These are phyloP conservation scores for Schlechtendalia chinensis DNA, from an alignment of 1,140 invertebrate species.

Conservation along the genomic window DNA sequence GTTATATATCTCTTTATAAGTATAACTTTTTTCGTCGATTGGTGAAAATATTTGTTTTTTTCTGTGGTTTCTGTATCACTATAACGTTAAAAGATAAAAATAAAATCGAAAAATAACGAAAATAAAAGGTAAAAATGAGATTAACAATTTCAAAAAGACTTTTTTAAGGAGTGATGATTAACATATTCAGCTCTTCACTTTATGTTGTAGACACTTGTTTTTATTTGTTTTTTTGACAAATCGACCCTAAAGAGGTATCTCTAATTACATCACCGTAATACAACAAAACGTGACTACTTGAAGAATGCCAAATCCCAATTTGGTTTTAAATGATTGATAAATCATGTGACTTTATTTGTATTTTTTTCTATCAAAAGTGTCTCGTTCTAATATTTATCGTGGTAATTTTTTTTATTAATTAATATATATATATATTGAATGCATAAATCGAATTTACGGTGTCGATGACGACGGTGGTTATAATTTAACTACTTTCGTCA, in stretches of 20 bases:
- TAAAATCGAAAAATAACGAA: not conserved
- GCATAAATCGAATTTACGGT: too few relatives aligned
- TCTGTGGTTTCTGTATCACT: not conserved
- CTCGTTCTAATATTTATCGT: too few relatives aligned
- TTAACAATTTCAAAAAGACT: not conserved
- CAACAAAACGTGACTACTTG: not conserved
- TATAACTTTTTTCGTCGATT: not conserved
- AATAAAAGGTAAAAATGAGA: not conserved
- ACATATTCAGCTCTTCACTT: not conserved
- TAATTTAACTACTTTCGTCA: not conserved
- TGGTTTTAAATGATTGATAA: conserved; percentile 4
- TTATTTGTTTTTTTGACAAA: conserved; percentile 10
- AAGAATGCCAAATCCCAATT: conserved; percentile 1
- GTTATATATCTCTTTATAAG: too few relatives aligned
- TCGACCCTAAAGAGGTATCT: not conserved
- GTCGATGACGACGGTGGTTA: not conserved
- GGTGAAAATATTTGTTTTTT: not conserved
- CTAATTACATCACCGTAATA: not conserved
- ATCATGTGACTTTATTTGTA: not conserved
- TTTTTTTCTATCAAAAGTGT: not conserved
- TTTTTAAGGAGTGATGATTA: not conserved
- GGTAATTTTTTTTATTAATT: too few relatives aligned
- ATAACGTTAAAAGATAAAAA: too few relatives aligned
- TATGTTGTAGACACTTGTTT: not conserved
- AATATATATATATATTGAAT: too few relatives aligned